Conservation (phyloP, 2,113 vertebrate genomes). For the Hoplias malabaricus region DNA sequence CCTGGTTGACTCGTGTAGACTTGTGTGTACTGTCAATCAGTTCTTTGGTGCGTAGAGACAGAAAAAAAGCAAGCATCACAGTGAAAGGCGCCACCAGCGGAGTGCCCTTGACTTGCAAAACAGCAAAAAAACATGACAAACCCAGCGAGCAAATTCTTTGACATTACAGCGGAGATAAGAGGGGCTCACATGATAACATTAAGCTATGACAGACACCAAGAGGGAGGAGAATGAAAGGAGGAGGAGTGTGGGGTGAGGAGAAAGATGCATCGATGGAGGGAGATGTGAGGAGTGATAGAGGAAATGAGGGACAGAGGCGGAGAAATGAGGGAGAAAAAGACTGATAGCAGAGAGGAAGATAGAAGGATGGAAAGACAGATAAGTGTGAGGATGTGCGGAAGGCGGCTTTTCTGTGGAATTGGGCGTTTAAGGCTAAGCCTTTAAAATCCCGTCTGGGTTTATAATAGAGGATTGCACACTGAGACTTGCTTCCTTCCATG, state of each 20-base stretch:
- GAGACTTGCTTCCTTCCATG: not conserved
- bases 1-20: not conserved
- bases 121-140: not conserved
- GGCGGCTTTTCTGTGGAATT: not conserved
- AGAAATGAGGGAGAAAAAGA: not conserved
- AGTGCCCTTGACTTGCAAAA: not conserved
- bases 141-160: not conserved
- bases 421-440: slow-evolving; percentile 16
- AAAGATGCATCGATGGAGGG: slow-evolving; percentile 31
- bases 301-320: not conserved
- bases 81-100: not conserved
- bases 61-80: not conserved
- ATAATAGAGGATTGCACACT: not conserved
- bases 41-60: not conserved
- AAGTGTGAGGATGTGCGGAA: not conserved
- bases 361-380: not conserved
- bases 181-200: not conserved
- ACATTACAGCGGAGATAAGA: not conserved
- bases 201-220: not conserved
- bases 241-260: slow-evolving; percentile 18
- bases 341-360: not conserved
- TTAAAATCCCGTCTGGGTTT: not conserved
- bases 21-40: not conserved
- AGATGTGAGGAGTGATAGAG: not conserved
- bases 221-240: not conserved